phyloP scores from a whole-genome alignment of 2,797 vertebrate species.

The Simalia tracyae region DNA sequence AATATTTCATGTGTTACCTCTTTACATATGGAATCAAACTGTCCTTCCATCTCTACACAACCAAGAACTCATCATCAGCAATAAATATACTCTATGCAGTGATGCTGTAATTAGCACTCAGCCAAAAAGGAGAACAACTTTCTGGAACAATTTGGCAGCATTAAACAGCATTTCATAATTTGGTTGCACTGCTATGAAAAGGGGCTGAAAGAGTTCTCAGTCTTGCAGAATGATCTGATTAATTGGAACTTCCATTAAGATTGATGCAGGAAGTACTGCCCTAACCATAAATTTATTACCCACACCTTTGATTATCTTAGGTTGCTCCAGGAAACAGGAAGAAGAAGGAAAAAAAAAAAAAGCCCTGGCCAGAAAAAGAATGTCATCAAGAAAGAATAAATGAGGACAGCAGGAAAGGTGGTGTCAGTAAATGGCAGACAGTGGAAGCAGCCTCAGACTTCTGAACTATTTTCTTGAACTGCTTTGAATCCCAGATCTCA shows the following conservation, averaged over 20 bases:
- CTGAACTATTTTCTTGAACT: neutral
- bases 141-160: neutral
- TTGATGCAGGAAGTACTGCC: neutral
- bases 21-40: conserved; percentile 22
- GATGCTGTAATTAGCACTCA: neutral
- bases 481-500: neutral
- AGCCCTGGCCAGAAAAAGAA: neutral
- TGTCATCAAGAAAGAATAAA: neutral
- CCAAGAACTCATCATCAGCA: neutral
- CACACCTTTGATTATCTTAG: neutral
- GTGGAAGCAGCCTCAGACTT: neutral
- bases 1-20: conserved; percentile 19
- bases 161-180: neutral
- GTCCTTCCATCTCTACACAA: neutral
- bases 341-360: too few species aligned
- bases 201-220: neutral
- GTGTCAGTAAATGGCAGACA: neutral
- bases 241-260: neutral
- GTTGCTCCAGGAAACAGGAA: neutral
- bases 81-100: neutral
- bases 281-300: neutral
- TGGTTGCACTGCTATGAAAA: neutral
- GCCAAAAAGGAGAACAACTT: neutral
- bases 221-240: neutral
- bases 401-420: neutral